phyloP scores from a whole-genome alignment of 2,888 invertebrate genomes.

The Chrysopilus asiliformis region DNA sequence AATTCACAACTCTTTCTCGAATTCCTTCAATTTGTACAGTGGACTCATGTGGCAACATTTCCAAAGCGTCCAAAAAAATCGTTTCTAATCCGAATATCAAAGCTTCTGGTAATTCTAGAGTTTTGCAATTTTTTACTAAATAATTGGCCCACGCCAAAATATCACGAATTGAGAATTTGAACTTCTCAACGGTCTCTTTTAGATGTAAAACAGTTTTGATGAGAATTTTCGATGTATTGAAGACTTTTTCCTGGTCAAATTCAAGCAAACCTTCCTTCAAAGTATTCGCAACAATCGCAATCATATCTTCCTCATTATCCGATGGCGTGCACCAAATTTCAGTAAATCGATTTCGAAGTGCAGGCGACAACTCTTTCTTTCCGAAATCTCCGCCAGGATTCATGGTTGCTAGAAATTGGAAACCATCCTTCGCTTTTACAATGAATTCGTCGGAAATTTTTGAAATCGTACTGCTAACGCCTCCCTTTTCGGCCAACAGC shows the following conservation, averaged over 20 bases:
- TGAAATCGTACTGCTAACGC: conserved; percentile 42
- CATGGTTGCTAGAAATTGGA: conserved; percentile 95
- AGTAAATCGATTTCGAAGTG: conserved; percentile 91
- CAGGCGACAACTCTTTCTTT: conserved; percentile 97
- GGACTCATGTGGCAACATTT: conserved; percentile 61
- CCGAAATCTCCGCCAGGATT: conserved; percentile 99
- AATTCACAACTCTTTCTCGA: conserved; percentile 41
- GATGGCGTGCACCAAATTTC: conserved; percentile 95
- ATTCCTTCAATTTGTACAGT: conserved; percentile 37
- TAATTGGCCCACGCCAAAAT: conserved; percentile 86
- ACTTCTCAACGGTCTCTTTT: conserved; percentile 57
- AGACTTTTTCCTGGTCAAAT: conserved; percentile 36
- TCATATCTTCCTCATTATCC: conserved; percentile 56
- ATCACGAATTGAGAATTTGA: conserved; percentile 81
- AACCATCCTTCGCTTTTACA: conserved; percentile 56
- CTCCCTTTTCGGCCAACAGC: conserved; percentile 81
- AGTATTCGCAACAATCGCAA: conserved; percentile 70
- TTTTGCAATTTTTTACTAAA: conserved; percentile 43
- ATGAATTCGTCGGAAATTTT: conserved; percentile 40
- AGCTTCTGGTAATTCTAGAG: conserved; percentile 41
- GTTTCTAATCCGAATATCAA: conserved; percentile 84
- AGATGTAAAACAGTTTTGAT: conserved; percentile 74
- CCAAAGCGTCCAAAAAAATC: conserved; percentile 83
- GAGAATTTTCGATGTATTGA: conserved; percentile 52
- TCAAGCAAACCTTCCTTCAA: conserved; percentile 43